Evolutionary conservation across 2,888 invertebrate genomes (phyloP).

Genomic region (Dolomedes plantarius): DNA sequence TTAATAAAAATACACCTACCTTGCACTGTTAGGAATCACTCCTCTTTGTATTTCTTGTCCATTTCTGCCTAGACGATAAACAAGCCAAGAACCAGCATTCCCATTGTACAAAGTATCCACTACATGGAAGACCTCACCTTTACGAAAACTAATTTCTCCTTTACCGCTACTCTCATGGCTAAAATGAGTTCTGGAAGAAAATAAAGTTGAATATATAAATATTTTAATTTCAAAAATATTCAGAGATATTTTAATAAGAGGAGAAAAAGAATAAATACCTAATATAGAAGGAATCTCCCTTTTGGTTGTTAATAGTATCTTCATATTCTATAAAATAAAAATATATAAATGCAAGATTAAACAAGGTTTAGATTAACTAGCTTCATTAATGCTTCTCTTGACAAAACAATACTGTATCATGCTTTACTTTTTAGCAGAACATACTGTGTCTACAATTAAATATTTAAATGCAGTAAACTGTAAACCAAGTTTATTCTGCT

Average conservation of each 20-base stretch:
- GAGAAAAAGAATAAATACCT: conserved; percentile 75
- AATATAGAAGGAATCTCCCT: conserved; percentile 84
- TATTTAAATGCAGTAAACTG: too few relatives aligned
- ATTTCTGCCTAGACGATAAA: conserved; percentile 90
- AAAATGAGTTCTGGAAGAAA: conserved; percentile 85
- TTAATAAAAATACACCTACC: conserved; percentile 77
- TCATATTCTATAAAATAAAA: conserved; percentile 79
- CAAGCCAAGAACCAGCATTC: conserved; percentile 98
- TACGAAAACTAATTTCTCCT: conserved; percentile 95
- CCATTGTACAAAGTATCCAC: conserved; percentile 97
- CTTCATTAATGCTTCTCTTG: too few relatives aligned
- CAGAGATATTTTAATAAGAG: not conserved
- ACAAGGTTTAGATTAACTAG: too few relatives aligned
- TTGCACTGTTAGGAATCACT: conserved; percentile 90
- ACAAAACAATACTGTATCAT: too few relatives aligned
- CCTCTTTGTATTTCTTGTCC: conserved; percentile 96
- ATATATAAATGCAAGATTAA: too few relatives aligned
- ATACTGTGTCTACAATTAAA: too few relatives aligned
- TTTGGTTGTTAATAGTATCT: conserved; percentile 91
- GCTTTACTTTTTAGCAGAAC: too few relatives aligned
- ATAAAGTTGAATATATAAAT: not conserved
- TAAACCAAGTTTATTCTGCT: too few relatives aligned
- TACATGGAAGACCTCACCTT: conserved; percentile 96
- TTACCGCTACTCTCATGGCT: conserved; percentile 88
- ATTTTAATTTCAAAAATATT: not conserved